Base-by-base conservation (phyloP, 2,113 vertebrate genomes). In the Gasterosteus aculeatus region DNA sequence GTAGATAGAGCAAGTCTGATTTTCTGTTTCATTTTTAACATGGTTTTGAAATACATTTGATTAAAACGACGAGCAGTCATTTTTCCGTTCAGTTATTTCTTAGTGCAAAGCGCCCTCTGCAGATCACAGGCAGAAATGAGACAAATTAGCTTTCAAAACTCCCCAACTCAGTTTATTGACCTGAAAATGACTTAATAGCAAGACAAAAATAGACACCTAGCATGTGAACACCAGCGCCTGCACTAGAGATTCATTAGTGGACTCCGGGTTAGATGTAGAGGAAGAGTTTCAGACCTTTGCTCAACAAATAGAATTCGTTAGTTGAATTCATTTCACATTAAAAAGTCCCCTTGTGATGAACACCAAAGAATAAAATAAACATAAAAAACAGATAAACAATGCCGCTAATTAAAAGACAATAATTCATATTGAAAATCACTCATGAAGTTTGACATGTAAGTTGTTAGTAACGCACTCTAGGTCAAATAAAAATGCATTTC, bases 41-140 rank as follows among this genome's bases (percentile, higher is more conserved):
- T 91, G 71, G 74, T 88, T 93, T 92, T 90, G 78, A 85, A 92
- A 92, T 91, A 90, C 88, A 91, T 84, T 77, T 61, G 69, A 91
- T 84, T 83, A 67, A 87, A 92, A 80, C 11, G 69, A 44, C 49
- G 22, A 64, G 47, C 29, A 26, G 42, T 18, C 59, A 5, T 51
- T 49, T 54, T 29, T 35, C 57, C 38, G 11, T 3, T 69, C 31
- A 49, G 58, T 39, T 0, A 57, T 81, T 80, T 78, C 19, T 85
- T 59, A 22, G 80, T 29, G 12, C 35, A 77, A 41, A 38, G 82
- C 77, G 84, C 91, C 89, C 89, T 65, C 92, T 91, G 68, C 72
- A 61, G 88, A 5, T 44, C 35, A 72, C 7, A 57, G 9, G 19
- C n/a, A 41, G 54, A 56, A 79, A 26, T 41, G 39, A 74, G 15